Evolutionary conservation across 2,888 invertebrate genomes (phyloP).

Genomic region (Boloria selene): DNA sequence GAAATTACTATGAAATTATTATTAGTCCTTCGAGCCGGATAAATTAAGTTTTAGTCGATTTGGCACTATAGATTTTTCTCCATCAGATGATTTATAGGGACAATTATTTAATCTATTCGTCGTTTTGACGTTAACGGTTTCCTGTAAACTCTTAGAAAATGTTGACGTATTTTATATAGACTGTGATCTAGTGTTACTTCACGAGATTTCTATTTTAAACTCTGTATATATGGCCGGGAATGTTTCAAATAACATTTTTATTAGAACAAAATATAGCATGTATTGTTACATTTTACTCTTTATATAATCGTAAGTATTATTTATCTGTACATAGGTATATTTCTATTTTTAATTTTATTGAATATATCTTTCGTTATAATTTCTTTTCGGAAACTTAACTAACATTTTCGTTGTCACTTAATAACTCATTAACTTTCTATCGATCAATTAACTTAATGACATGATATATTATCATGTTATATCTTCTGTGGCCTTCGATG

Average conservation of each 20-base stretch:
- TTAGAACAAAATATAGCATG: background rate
- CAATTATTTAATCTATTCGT: conserved; percentile 54
- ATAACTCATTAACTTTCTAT: conserved; percentile 4
- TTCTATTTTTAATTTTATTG: conserved; percentile 2
- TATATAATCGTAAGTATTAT: background rate
- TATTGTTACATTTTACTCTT: conserved; percentile 9
- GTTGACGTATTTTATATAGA: conserved; percentile 78
- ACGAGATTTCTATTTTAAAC: conserved; percentile 76
- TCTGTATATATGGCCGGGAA: conserved; percentile 43
- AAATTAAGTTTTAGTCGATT: conserved; percentile 22
- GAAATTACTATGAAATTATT: background rate
- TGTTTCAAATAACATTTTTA: conserved; percentile 6
- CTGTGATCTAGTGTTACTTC: conserved; percentile 81
- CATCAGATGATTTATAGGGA: conserved; percentile 21
- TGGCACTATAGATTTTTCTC: conserved; percentile 1
- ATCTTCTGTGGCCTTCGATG: conserved; percentile 26
- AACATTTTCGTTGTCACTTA: background rate
- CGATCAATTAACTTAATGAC: conserved; percentile 24
- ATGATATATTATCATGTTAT: conserved; percentile 32
- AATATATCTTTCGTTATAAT: background rate
- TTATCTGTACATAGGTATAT: background rate
- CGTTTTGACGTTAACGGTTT: conserved; percentile 63
- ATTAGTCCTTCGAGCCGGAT: background rate
- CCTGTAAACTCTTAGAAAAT: conserved; percentile 66
- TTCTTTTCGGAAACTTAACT: background rate